Base-by-base conservation (phyloP, 2,888 invertebrate genomes). In the Eueremaeus valkanovi region DNA sequence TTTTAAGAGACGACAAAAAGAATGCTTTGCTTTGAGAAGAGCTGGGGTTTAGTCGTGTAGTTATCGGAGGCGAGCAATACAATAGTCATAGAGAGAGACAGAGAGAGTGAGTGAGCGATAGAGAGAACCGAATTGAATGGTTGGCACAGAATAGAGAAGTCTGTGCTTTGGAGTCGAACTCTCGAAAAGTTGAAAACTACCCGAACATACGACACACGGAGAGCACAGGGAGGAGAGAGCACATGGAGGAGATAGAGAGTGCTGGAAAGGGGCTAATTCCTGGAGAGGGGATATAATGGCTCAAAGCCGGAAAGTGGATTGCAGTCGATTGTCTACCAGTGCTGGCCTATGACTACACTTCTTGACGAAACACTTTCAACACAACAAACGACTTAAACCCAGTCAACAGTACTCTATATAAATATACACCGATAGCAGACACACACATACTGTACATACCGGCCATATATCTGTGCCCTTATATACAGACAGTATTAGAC, bases 281-380 rank as follows among this genome's bases (percentile, higher is more conserved):
- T n/a, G 11, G 66, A 58, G 21, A 36, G n/a, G 18, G 66, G 36
- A n/a, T 33, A 66, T 66, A 66, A 66, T 66, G 36, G 66, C 66
- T 66, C 36, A 66, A 66, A 66, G 66, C 66, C 66, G 66, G 66
- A 66, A 66, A 66, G 66, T 66, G 66, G 66, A 66, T 66, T 66
- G 66, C 13, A 66, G 66, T 66, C 66, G 66, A 66, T 36, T 66
- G 36, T 58, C 45, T 18, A 45, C 3, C 11, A 3, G 18, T 18
- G 45, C 11, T 45, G 3, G 9, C 16, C 51, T n/a, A n/a, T 51
- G 51, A 51, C 51, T 51, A 51, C 51, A 51, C 51, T 51, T 51
- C 51, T 51, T 51, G 51, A 51, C 51, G 51, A 51, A 51, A 51
- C 51, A 21, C 51, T 51, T 51, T 51, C 16, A 18, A 51, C 36